Percentiles rank a stretch among this genome's conserved stretches.
Evolutionary conservation across 2,888 invertebrate species (phyloP).

Genomic region (Drosophila nigritarsus): DNA sequence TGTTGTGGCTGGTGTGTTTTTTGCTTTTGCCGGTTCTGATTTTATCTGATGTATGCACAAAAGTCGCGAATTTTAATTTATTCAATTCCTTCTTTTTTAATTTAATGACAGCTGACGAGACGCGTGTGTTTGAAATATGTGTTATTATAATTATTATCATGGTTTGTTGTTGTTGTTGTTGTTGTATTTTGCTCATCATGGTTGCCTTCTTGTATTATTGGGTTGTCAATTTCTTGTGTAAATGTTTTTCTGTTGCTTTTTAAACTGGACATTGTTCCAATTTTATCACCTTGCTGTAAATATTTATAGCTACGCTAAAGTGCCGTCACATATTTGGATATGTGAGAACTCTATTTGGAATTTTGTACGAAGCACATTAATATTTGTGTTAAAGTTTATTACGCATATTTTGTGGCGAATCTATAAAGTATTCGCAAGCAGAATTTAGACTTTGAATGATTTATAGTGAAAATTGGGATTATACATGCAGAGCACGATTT

Average conservation of each 20-base stretch:
- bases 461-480: constrained; percentile 4
- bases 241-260: constrained; percentile 38
- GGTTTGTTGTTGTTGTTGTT: constrained; percentile 16
- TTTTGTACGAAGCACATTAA: neutral
- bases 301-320: constrained; percentile 10
- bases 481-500: constrained; percentile 32
- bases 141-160: constrained; percentile 43
- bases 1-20: constrained; percentile 21
- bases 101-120: constrained; percentile 45
- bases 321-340: constrained; percentile 15
- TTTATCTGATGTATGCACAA: constrained; percentile 68
- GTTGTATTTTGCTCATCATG: neutral
- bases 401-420: constrained; percentile 30
- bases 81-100: constrained; percentile 63
- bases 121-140: constrained; percentile 60
- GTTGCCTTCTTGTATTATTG: constrained; percentile 12
- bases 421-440: constrained; percentile 8
- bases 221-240: constrained; percentile 15
- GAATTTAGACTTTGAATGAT: constrained; percentile 5
- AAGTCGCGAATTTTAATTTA: constrained; percentile 68
- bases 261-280: constrained; percentile 30
- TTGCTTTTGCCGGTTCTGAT: constrained; percentile 51
- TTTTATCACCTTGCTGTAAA: constrained; percentile 37
- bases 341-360: constrained; percentile 33
- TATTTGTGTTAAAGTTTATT: constrained; percentile 17